These are phyloP conservation scores for Cheiracanthium punctorium DNA, from an alignment of 2,888 invertebrate genomes.

Conservation along the genomic window DNA sequence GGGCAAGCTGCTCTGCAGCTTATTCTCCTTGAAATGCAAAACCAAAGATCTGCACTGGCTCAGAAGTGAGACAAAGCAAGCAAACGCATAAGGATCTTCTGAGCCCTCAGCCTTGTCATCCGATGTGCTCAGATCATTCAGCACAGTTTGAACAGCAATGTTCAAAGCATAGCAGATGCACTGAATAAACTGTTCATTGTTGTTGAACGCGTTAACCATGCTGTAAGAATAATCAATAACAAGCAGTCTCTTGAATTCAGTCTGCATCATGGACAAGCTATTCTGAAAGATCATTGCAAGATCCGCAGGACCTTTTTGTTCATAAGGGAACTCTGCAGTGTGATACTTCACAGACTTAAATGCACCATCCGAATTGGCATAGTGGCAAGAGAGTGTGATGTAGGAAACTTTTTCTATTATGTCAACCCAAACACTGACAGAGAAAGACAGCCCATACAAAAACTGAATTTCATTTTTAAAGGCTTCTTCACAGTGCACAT, in stretches of 20 bases:
- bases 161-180: conserved; percentile 64
- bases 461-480: conserved; percentile 57
- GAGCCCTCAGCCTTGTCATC: conserved; percentile 19
- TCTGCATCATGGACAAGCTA: conserved; percentile 46
- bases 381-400: conserved; percentile 53
- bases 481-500: conserved; percentile 36
- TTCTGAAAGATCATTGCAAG: conserved; percentile 43
- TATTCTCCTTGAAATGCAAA: conserved; percentile 59
- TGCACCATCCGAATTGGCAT: conserved; percentile 49
- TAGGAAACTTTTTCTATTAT: conserved; percentile 51
- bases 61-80: conserved; percentile 56
- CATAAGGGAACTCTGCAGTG: conserved; percentile 60
- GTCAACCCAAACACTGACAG: conserved; percentile 60
- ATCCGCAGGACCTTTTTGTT: conserved; percentile 40
- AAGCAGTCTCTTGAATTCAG: conserved; percentile 48
- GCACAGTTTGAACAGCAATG: conserved; percentile 58
- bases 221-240: conserved; percentile 65
- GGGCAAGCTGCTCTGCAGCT: conserved; percentile 50
- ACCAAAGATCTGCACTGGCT: conserved; percentile 57
- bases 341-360: conserved; percentile 59
- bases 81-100: conserved; percentile 60
- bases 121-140: conserved; percentile 42
- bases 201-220: conserved; percentile 64
- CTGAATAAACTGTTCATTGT: conserved; percentile 56
- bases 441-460: conserved; percentile 57